Base-by-base conservation (phyloP, 2,113 vertebrate species). In the Guaruba guarouba region DNA sequence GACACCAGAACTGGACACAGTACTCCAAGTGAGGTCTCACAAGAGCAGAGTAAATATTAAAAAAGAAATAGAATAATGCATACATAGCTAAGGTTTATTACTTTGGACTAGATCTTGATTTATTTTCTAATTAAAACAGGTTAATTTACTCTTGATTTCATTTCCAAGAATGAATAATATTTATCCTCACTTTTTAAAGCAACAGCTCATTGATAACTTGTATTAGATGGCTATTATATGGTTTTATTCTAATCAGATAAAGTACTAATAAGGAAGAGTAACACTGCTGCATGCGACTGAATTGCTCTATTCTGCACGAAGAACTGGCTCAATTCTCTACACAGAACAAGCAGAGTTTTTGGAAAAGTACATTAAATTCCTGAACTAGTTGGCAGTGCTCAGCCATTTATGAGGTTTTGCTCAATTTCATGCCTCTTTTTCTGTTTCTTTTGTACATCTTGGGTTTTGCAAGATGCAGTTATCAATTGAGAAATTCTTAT, bases 111-210 rank as follows among this genome's bases (percentile, higher is more conserved):
- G 24, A 93, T 41, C n/a, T 63, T 91, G 46, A 93, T 92, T 96
- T 97, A 82, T 96, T 82, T 92, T 92, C 41, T 74, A 94, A 94
- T 94, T 96, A 75, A 80, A 92, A 13, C 43, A 93, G 27, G 46
- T 41, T 84, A 46, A 39, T 81, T 96, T 92, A 64, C 63, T 62
- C n/a, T 82, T 82, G 74, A 4, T 17, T 94, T 92, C 89, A 68
- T 43, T 94, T 91, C 63, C 6, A 70, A 78, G 16, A 94, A 92
- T 87, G 14, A 93, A 94, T 86, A 82, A 82, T 75, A 49, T 87
- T 92, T 95, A 75, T 84, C 6, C 10, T 49, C 52, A 10, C 14
- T 35, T 88, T 70, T 95, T 91, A 77, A 13, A 91, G 29, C 19
- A 94, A 54, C 31, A 81, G 13, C 5, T 92, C 19, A 92, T 80